A percentile compares a stretch with the other conserved stretches of the same genome.
These are phyloP conservation scores for Eidolon dupreanum DNA, from an alignment of 2,797 vertebrate genomes.

Conservation along the genomic window DNA sequence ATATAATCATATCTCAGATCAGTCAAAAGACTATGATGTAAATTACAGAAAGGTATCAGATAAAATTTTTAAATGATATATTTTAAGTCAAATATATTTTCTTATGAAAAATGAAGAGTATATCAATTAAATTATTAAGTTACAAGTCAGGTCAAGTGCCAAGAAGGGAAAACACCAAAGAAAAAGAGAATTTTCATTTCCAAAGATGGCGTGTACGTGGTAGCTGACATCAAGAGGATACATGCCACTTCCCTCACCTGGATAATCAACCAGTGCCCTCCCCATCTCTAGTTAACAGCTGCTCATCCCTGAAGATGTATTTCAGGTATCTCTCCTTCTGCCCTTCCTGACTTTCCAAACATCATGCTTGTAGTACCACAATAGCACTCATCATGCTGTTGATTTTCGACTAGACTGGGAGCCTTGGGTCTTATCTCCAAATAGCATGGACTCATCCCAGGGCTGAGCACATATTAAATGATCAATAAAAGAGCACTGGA, in stretches of 20 bases:
- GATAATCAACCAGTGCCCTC: not conserved
- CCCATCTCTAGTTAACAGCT: not conserved
- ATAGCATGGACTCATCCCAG: not conserved
- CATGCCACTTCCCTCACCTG: not conserved
- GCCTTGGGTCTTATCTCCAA: not conserved
- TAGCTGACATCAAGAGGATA: not conserved
- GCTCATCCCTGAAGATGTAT: not conserved
- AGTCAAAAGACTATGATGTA: not conserved
- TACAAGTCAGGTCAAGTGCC: conserved; percentile 74
- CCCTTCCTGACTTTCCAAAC: not conserved
- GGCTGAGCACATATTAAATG: not conserved
- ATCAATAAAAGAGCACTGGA: not conserved
- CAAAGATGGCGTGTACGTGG: not conserved
- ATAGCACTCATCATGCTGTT: not conserved
- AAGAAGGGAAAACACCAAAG: conserved; percentile 71
- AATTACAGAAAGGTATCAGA: not conserved
- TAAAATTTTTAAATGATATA: not conserved
- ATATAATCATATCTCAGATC: not conserved
- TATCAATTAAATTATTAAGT: conserved; percentile 77
- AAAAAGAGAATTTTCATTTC: conserved; percentile 62
- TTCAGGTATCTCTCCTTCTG: not conserved
- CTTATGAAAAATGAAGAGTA: conserved; percentile 73
- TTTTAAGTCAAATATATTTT: conserved; percentile 62
- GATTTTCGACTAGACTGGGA: not conserved
- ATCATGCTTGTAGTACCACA: not conserved